Percentiles rank a stretch among this genome's conserved stretches.
These are phyloP conservation scores for Poeciliopsis gracilis DNA, from an alignment of 2,797 vertebrate species.

Conservation along the genomic window DNA sequence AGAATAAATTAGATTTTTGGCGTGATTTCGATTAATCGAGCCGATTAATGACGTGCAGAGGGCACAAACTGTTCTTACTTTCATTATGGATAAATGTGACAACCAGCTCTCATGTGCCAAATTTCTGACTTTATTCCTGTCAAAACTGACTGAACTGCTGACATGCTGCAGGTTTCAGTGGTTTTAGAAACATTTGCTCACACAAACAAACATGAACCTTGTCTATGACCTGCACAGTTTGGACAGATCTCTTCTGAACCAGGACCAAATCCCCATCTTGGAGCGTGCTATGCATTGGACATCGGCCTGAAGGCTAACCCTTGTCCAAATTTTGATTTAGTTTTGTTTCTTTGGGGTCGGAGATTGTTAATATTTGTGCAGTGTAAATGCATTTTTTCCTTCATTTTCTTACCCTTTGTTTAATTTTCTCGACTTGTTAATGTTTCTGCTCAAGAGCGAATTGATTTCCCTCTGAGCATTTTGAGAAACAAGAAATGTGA, in stretches of 20 bases:
- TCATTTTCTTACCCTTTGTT: conserved; percentile 28
- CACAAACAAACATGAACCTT: conserved; percentile 28
- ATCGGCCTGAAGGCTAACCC: conserved; percentile 43
- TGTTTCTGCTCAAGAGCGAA: conserved; percentile 44
- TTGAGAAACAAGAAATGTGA: conserved; percentile 23
- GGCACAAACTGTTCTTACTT: neutral
- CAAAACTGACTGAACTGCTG: neutral
- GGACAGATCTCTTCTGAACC: conserved; percentile 40
- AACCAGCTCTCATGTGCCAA: neutral
- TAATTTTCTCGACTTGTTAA: conserved; percentile 55
- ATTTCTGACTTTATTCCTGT: conserved; percentile 2
- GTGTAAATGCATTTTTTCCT: conserved; percentile 57
- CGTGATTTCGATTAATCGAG: neutral
- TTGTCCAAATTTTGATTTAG: conserved; percentile 40
- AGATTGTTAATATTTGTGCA: conserved; percentile 63
- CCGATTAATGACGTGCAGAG: neutral
- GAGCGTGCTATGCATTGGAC: conserved; percentile 59
- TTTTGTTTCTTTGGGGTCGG: conserved; percentile 56
- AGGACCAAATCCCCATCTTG: conserved; percentile 56
- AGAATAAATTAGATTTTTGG: neutral
- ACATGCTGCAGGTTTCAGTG: neutral
- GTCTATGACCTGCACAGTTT: conserved; percentile 35
- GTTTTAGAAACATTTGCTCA: neutral
- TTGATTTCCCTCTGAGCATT: conserved; percentile 41
- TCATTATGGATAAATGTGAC: neutral